phyloP scores from a whole-genome alignment of 2,113 vertebrate genomes.

The Myocastor coypus region DNA sequence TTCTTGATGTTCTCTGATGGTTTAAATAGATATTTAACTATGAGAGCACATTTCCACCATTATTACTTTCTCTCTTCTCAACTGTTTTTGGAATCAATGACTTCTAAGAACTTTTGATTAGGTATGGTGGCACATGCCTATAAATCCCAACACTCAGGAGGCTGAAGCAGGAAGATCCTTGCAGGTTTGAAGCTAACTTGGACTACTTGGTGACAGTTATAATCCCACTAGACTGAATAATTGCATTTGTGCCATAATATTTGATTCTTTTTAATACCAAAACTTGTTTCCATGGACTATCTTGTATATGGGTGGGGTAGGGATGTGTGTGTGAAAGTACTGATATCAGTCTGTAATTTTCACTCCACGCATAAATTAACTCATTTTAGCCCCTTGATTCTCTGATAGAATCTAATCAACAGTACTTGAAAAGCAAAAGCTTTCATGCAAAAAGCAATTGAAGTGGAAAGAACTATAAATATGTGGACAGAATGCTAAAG shows the following conservation, averaged over 20 bases:
- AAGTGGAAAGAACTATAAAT: background rate
- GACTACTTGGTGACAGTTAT: background rate
- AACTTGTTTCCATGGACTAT: background rate
- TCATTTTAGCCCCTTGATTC: background rate
- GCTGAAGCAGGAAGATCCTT: background rate
- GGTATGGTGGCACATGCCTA: background rate
- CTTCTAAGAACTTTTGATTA: background rate
- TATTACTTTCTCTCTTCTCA: slow-evolving; percentile 2
- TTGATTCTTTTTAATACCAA: slow-evolving; percentile 34
- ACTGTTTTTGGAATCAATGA: slow-evolving; percentile 2
- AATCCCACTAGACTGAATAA: background rate
- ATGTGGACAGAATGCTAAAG: background rate
- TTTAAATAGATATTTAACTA: slow-evolving; percentile 23
- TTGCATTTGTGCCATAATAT: background rate
- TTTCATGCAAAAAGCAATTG: slow-evolving; percentile 19
- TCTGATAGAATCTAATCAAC: background rate
- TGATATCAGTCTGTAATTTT: background rate
- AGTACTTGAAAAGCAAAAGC: background rate
- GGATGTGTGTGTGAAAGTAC: background rate
- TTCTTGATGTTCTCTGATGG: slow-evolving; percentile 24
- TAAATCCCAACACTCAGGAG: background rate
- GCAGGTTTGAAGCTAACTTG: background rate
- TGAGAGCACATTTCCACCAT: background rate
- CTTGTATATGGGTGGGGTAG: background rate
- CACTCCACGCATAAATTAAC: background rate